Evolutionary conservation across 2,797 vertebrate species (phyloP), one percentile per base, ranked within the genome.

Genomic region (Scomberomorus guttatus): DNA sequence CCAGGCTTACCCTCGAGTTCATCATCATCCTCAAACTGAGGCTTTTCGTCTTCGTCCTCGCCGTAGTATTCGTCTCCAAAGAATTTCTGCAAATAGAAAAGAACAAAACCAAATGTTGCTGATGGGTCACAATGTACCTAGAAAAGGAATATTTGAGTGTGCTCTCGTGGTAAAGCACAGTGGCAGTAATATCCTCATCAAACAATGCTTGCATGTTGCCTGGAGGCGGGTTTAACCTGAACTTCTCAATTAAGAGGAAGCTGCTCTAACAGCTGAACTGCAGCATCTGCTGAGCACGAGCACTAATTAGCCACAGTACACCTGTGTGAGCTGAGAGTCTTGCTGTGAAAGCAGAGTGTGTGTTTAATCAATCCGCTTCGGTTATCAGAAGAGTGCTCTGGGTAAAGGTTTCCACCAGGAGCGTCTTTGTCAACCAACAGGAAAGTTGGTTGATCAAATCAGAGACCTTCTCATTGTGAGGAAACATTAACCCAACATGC

Each of bases 41-140:
- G 97, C 86, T 98, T 98, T 81, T 96, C 95, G 3, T 91, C 94
- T 22, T 98, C 97, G 0, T 65, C 78, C 0, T 86, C 73, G 0
- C 94, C 95, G 0, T 98, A 98, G 77, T 96, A 98, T 8, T 96
- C 93, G 3, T 96, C 95, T 0, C 96, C 97, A 24, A 98, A 97
- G 70, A 94, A 93, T 24, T 96, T 96, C 97, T 98, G 81, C 5
- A 90, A 59, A 83, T 1, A 58, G 0, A 55, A 46, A 9, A 12
- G 1, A 18, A 5, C 7, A 52, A 3, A 44, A 4, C 1, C 42
- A 17, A 8, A 24, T 0, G 5, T 22, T 4, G 0, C 3, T 4
- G 9, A 61, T 3, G 24, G 29, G 1, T 12, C 37, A 12, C 44
- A 50, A 58, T 9, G 0, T 0, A 22, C 15, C 0, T 6, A 39